Base-by-base conservation (phyloP, 2,113 vertebrate species). In the Sinosuthora webbiana region DNA sequence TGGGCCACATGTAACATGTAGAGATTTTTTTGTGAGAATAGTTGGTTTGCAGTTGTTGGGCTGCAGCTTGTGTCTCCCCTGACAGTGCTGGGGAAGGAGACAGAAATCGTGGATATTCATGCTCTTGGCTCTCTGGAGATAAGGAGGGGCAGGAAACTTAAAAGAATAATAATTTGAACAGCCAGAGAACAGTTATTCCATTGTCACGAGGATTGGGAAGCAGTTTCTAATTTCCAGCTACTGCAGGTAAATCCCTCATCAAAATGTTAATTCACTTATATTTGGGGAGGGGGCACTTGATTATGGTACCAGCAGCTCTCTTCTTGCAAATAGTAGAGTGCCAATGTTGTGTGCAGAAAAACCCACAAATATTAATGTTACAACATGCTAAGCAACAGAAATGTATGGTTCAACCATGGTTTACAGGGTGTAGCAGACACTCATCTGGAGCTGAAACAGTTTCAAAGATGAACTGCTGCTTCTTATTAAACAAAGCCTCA, bases 221-320 rank as follows among this genome's bases (percentile, higher is more conserved):
- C 76, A 37, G 33, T 53, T 53, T 82, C 70, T 85, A 68, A 86
- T 91, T 96, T 73, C 33, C 89, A 95, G 20, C 35, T 77, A 62
- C 52, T 68, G 37, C 74, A 87, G 87, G 52, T 70, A 62, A 96
- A 81, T 37, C 68, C 25, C 17, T 68, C 31, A 31, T 57, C 92
- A 92, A 87, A 96, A 41, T 59, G 42, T 41, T 67, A 83, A 95
- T 88, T 76, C 45, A 63, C 33, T 87, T 84, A 79, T 80, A 89
- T 49, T 70, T 89, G 47, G 74, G 28, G 28, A 45, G 31, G 52
- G 87, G 62, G 57, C 22, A 89, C n/a, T 21, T n/a, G 60, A 77
- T 65, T 35, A 15, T 22, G 69, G 35, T 45, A 69, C 16, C 59
- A 65, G 31, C 28, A 82, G 28, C 41, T 76, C 39, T 76, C 33